phyloP scores from a whole-genome alignment of 2,797 vertebrate species.

The Hypotaenidia okinawae region DNA sequence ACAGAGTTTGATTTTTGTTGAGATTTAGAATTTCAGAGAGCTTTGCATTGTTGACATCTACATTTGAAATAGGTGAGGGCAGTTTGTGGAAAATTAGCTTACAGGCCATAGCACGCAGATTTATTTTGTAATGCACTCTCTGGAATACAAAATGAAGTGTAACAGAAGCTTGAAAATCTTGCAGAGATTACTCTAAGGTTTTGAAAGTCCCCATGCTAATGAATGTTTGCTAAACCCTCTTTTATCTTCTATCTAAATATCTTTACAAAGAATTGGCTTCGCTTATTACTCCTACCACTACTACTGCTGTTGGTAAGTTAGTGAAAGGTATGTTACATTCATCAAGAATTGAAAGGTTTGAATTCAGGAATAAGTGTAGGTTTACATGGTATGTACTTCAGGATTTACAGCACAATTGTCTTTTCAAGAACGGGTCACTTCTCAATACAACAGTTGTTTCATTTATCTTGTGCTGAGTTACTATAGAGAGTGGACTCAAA shows the following conservation, averaged over 20 bases:
- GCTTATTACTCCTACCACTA: neutral
- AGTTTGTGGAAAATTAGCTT: neutral
- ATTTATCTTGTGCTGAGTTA: constrained; percentile 36
- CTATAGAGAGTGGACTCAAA: neutral
- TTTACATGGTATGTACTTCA: constrained; percentile 9
- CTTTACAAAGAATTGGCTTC: neutral
- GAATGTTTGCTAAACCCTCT: neutral
- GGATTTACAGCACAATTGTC: constrained; percentile 33
- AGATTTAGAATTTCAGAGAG: neutral
- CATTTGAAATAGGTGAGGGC: neutral
- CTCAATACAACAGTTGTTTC: constrained; percentile 16
- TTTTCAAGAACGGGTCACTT: constrained; percentile 35
- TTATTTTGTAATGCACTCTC: neutral
- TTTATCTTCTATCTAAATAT: neutral
- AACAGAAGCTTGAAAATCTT: neutral
- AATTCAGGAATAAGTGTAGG: constrained; percentile 5
- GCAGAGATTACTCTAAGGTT: neutral
- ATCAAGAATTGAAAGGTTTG: neutral
- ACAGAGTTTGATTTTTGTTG: neutral
- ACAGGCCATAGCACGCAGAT: neutral
- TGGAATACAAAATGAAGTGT: neutral
- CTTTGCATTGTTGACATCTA: neutral
- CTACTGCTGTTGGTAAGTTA: neutral
- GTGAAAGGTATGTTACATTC: neutral
- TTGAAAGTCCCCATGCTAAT: neutral